Conservation (phyloP, 2,888 invertebrate species). For the Choreutis nemorana region DNA sequence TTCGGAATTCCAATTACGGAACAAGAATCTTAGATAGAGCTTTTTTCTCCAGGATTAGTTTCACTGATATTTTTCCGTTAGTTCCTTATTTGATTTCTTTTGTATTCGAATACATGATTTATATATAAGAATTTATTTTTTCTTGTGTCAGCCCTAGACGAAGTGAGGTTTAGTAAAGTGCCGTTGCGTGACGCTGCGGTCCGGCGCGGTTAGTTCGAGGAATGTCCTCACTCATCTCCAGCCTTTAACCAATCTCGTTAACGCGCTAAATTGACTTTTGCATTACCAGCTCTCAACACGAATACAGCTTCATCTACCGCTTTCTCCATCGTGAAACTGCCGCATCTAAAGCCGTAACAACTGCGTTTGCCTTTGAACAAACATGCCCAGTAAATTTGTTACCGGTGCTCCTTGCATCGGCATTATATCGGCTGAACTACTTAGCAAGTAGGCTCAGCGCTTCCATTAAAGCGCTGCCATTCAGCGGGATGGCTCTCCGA, state of each 20-base stretch:
- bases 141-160: too few species aligned
- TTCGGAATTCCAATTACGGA: too few species aligned
- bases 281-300: constrained; percentile 26
- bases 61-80: too few species aligned
- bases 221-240: constrained; percentile 37
- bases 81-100: too few species aligned
- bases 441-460: constrained; percentile 33
- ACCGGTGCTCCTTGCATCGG: constrained; percentile 32
- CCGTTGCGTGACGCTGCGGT: constrained; percentile 29
- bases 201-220: constrained; percentile 27
- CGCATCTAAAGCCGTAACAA: constrained; percentile 39
- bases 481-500: constrained; percentile 32
- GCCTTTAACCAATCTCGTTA: constrained; percentile 51
- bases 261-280: constrained; percentile 48
- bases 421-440: constrained; percentile 42
- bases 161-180: constrained; percentile 13
- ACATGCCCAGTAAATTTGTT: constrained; percentile 40
- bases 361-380: constrained; percentile 44
- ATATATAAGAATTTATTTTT: too few species aligned
- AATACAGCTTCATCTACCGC: constrained; percentile 39
- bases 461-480: constrained; percentile 37
- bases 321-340: constrained; percentile 32
- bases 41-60: too few species aligned
- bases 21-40: too few species aligned
- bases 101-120: too few species aligned